Conservation (phyloP, 2,888 invertebrate species). For the Acanthoscelides obtectus region DNA sequence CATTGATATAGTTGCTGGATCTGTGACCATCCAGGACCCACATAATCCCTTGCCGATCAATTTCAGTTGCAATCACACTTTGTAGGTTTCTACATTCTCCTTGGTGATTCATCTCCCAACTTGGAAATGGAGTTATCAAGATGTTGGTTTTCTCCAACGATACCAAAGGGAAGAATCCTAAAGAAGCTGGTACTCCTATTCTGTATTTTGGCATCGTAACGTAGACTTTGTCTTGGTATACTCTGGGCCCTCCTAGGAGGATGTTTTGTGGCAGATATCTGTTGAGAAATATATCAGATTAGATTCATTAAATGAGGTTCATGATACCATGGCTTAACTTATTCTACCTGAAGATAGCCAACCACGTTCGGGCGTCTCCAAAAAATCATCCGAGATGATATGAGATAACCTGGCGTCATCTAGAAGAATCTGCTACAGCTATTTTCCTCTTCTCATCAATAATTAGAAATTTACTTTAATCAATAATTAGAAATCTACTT, state of each 20-base stretch:
- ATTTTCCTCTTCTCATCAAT: no score
- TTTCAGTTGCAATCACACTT: constrained; percentile 69
- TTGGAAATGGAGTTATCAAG: constrained; percentile 62
- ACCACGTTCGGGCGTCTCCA: no score
- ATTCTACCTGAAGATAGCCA: no score
- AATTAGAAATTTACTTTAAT: no score
- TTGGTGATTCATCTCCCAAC: constrained; percentile 59
- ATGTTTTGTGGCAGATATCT: constrained; percentile 62
- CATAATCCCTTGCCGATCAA: constrained; percentile 66
- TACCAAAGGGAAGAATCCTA: constrained; percentile 44
- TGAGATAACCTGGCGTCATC: no score
- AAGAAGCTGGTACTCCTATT: constrained; percentile 64
- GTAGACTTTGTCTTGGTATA: constrained; percentile 62
- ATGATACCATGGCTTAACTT: no score
- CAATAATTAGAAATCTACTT: no score
- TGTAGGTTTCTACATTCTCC: constrained; percentile 61
- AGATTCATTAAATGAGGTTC: no score
- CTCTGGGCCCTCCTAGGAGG: constrained; percentile 63
- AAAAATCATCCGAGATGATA: no score
- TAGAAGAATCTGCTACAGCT: no score
- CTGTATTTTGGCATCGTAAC: constrained; percentile 63
- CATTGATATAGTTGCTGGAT: constrained; percentile 50
- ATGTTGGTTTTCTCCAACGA: constrained; percentile 51
- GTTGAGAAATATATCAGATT: no score
- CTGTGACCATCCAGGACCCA: constrained; percentile 66